Evolutionary conservation across 2,113 vertebrate genomes (phyloP).

Genomic region (Aviceda subcristata): DNA sequence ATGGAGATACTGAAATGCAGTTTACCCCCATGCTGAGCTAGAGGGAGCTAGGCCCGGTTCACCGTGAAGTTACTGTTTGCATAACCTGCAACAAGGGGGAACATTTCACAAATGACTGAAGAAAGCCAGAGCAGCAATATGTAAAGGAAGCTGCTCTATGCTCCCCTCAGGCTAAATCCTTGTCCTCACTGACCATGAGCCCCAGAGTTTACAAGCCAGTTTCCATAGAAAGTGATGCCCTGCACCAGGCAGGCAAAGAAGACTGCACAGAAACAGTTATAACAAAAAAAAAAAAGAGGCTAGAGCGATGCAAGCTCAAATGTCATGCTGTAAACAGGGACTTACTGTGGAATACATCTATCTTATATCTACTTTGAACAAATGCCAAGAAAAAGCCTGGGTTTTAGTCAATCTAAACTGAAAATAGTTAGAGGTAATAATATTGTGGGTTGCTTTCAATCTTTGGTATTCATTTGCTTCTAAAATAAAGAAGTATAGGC

Average conservation of each 20-base stretch:
- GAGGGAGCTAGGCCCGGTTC: neutral
- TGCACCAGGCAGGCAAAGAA: neutral
- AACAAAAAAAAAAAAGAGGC: neutral
- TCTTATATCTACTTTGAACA: neutral
- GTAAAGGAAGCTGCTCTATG: neutral
- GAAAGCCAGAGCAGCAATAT: neutral
- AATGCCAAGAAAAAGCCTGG: neutral
- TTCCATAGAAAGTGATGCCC: neutral
- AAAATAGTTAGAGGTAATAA: neutral
- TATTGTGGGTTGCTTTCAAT: neutral
- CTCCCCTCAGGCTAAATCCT: neutral
- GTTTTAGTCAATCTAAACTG: neutral
- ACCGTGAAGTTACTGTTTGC: neutral
- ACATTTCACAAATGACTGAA: neutral
- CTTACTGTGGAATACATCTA: neutral
- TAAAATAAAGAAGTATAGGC: neutral
- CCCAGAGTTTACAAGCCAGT: neutral
- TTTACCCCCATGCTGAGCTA: neutral
- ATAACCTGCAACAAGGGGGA: neutral
- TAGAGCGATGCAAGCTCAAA: neutral
- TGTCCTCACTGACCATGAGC: neutral
- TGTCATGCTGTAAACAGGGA: neutral
- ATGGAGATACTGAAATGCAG: neutral
- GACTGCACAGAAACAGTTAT: neutral
- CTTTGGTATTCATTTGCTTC: neutral